Conservation (phyloP, 1,140 invertebrate species). For the Drosophila setifemur region DNA sequence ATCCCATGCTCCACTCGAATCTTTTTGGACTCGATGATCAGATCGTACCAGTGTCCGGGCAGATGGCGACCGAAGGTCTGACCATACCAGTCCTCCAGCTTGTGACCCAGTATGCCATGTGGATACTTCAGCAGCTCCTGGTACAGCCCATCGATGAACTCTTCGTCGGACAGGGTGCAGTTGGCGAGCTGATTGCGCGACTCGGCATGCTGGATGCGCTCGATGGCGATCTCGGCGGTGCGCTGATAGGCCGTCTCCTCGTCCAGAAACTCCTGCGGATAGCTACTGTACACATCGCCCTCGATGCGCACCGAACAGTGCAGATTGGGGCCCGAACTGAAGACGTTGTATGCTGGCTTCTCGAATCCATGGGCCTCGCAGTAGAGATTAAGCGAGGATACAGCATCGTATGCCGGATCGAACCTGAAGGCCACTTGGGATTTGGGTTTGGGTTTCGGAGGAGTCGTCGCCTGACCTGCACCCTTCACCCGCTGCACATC, state of each 20-base stretch:
- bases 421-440: slow-evolving; percentile 1
- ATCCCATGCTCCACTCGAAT: slow-evolving; percentile 59
- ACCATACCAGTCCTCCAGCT: slow-evolving; percentile 69
- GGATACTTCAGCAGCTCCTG: slow-evolving; percentile 59
- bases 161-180: slow-evolving; percentile 44
- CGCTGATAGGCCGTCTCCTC: slow-evolving; percentile 39
- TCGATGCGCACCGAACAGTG: slow-evolving; percentile 64
- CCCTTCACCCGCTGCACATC: not conserved
- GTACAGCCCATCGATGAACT: slow-evolving; percentile 62
- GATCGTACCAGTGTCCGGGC: slow-evolving; percentile 63
- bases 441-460: not conserved
- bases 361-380: slow-evolving; percentile 42
- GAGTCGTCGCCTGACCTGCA: not conserved
- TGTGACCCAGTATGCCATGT: slow-evolving; percentile 72
- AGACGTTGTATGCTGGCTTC: slow-evolving; percentile 42
- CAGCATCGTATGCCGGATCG: slow-evolving; percentile 34
- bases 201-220: slow-evolving; percentile 57
- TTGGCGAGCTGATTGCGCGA: slow-evolving; percentile 32
- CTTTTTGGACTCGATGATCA: slow-evolving; percentile 53
- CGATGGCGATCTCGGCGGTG: slow-evolving; percentile 57
- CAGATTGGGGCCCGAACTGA: slow-evolving; percentile 10
- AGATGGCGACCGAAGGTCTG: slow-evolving; percentile 57
- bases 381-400: slow-evolving; percentile 46
- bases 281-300: slow-evolving; percentile 57
- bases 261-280: slow-evolving; percentile 59